Percentiles rank a stretch among this genome's conserved stretches.
These are phyloP conservation scores for Centrocercus urophasianus DNA, from an alignment of 2,113 vertebrate genomes.

Conservation along the genomic window DNA sequence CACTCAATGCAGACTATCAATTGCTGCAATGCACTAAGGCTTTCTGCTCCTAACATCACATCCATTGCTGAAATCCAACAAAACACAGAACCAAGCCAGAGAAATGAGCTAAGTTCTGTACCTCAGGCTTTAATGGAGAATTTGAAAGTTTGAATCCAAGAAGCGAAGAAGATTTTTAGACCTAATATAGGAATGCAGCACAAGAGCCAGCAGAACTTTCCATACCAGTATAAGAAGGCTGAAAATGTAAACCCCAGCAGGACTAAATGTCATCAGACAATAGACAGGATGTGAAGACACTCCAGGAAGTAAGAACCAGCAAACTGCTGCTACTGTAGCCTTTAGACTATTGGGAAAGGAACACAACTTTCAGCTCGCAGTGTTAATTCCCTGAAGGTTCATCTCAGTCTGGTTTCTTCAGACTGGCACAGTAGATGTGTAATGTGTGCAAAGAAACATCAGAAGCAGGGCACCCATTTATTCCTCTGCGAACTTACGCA, in stretches of 20 bases:
- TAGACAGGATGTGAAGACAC: not conserved
- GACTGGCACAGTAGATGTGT: not conserved
- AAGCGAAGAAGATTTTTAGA: not conserved
- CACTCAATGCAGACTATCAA: not conserved
- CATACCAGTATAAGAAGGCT: not conserved
- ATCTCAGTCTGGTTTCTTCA: not conserved
- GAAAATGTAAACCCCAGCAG: accelerated
- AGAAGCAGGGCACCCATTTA: not conserved
- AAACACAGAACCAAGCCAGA: not conserved
- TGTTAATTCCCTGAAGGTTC: not conserved
- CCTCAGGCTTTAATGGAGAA: not conserved
- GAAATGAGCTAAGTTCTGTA: not conserved
- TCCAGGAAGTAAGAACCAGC: not conserved
- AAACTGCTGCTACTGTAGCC: not conserved
- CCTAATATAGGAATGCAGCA: not conserved
- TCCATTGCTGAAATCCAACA: not conserved
- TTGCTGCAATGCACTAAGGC: not conserved
- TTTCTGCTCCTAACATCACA: not conserved
- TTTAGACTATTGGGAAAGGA: not conserved
- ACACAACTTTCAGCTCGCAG: not conserved
- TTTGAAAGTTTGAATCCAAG: not conserved
- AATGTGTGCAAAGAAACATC: accelerated
- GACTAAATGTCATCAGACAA: not conserved
- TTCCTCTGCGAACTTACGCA: not conserved
- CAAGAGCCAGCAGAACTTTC: not conserved